phyloP scores from a whole-genome alignment of 2,888 invertebrate species.

The Leptopilina myrica region DNA sequence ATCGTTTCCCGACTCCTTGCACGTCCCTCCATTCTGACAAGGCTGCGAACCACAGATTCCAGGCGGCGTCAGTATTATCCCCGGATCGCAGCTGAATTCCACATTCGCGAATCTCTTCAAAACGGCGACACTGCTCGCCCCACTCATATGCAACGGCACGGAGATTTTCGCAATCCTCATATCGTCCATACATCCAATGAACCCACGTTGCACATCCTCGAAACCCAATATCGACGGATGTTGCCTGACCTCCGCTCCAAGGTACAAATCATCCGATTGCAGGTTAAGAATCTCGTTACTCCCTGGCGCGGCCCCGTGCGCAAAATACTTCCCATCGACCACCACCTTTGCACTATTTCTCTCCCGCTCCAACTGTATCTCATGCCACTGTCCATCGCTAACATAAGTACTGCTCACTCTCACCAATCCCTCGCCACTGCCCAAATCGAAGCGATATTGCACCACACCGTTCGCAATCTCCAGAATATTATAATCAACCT shows the following conservation, averaged over 20 bases:
- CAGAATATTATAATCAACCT: constrained; percentile 91
- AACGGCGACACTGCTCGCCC: constrained; percentile 80
- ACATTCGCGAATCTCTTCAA: constrained; percentile 84
- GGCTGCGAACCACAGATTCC: constrained; percentile 88
- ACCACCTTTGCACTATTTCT: constrained; percentile 87
- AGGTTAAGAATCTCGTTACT: constrained; percentile 90
- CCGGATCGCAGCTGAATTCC: constrained; percentile 83
- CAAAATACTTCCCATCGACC: constrained; percentile 86
- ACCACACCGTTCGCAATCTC: constrained; percentile 92
- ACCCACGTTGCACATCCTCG: constrained; percentile 89
- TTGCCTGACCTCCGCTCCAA: constrained; percentile 89
- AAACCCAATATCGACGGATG: constrained; percentile 85
- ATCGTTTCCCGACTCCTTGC: constrained; percentile 78
- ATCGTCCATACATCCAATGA: constrained; percentile 94
- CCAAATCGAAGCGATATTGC: constrained; percentile 94
- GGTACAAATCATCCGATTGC: constrained; percentile 88
- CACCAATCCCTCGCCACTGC: constrained; percentile 92
- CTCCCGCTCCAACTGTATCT: constrained; percentile 87
- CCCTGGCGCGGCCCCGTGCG: constrained; percentile 88
- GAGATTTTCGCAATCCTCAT: constrained; percentile 86
- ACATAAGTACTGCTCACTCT: constrained; percentile 86
- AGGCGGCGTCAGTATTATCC: constrained; percentile 79
- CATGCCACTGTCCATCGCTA: constrained; percentile 93
- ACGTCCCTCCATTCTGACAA: constrained; percentile 87
- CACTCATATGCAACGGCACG: constrained; percentile 86